A percentile compares a stretch with the other conserved stretches of the same genome.
These are phyloP conservation scores for Rotaria magnacalcarata DNA, from an alignment of 2,888 invertebrate genomes.

Conservation along the genomic window DNA sequence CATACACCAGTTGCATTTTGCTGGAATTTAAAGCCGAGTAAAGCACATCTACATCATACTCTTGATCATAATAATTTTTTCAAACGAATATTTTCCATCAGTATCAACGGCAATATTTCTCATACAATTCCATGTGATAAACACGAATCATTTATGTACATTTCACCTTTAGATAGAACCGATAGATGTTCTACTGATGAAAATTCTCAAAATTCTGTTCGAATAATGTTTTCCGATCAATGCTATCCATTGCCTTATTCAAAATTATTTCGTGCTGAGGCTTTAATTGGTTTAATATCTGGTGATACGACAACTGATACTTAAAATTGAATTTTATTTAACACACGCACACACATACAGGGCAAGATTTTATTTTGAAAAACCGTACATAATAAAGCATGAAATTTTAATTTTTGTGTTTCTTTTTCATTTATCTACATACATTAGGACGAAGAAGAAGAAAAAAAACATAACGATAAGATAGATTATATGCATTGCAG, in stretches of 20 bases:
- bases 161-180: neutral
- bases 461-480: conserved; percentile 2
- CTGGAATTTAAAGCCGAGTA: neutral
- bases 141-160: neutral
- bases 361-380: neutral
- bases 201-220: neutral
- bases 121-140: neutral
- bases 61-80: neutral
- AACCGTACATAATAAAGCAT: neutral
- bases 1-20: neutral
- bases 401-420: neutral
- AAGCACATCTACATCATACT: neutral
- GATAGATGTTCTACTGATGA: neutral
- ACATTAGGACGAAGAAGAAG: neutral
- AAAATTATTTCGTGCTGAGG: neutral
- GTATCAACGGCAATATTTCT: neutral
- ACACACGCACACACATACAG: neutral
- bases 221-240: neutral
- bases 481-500: conserved; percentile 29
- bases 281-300: conserved; percentile 1
- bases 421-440: neutral
- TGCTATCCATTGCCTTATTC: neutral
- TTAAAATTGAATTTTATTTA: neutral
- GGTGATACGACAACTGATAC: conserved; percentile 8
- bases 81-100: neutral